These are phyloP conservation scores for Plecturocebus donacophilus DNA, from an alignment of 2,113 vertebrate species.

Conservation along the genomic window DNA sequence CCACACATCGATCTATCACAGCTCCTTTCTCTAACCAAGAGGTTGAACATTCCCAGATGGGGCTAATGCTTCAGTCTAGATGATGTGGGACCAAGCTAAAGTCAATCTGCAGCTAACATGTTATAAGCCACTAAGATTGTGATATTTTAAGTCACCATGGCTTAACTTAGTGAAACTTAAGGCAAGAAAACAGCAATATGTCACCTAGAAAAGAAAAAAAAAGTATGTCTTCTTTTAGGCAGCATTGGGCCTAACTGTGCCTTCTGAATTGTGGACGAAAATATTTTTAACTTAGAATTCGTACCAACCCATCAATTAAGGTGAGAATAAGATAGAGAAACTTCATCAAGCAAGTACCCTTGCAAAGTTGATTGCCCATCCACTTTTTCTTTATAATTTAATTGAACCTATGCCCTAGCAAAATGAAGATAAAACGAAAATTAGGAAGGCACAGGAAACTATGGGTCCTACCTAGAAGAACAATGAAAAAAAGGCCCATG, in stretches of 20 bases:
- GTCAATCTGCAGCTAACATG: background rate
- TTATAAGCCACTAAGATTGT: background rate
- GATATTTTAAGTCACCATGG: background rate
- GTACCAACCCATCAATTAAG: background rate
- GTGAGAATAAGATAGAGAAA: background rate
- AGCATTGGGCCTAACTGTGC: background rate
- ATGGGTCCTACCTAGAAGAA: background rate
- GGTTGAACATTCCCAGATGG: background rate
- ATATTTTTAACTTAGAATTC: conserved; percentile 25
- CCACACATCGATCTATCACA: background rate
- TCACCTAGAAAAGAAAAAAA: background rate
- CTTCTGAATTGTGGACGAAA: conserved; percentile 35
- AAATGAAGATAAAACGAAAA: conserved; percentile 4
- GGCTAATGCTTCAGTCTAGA: background rate
- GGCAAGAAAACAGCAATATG: background rate
- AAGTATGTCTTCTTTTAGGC: background rate
- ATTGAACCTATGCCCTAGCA: background rate
- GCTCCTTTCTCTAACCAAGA: background rate
- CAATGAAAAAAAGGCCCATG: background rate
- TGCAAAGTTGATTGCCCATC: background rate
- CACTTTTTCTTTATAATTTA: background rate
- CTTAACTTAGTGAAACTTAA: background rate
- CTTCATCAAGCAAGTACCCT: background rate
- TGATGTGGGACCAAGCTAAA: background rate
- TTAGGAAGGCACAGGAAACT: background rate